A percentile compares a stretch with the other conserved stretches of the same genome.
These are phyloP conservation scores for Acanthopagrus latus DNA, from an alignment of 2,797 vertebrate species.

Conservation along the genomic window DNA sequence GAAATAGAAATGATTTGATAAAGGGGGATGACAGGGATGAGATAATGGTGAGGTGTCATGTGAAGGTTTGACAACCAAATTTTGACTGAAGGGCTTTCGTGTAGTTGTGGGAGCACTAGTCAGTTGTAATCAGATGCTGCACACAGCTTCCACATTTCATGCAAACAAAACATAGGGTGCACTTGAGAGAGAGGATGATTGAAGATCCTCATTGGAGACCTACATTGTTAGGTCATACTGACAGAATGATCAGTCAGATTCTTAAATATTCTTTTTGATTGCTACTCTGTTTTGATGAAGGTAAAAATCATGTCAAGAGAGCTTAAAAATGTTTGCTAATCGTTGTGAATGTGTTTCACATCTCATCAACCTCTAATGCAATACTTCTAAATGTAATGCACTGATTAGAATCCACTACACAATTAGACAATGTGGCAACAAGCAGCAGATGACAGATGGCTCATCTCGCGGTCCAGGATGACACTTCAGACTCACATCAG, in stretches of 20 bases:
- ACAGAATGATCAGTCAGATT: neutral
- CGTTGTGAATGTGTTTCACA: no score
- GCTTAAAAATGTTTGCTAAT: no score
- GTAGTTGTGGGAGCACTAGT: constrained; percentile 3
- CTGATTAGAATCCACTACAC: neutral
- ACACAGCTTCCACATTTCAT: constrained; percentile 25
- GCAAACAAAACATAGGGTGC: neutral
- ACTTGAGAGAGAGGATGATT: neutral
- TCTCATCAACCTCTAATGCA: no score
- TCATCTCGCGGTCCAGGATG: neutral
- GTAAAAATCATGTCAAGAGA: no score
- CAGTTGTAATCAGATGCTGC: constrained; percentile 19
- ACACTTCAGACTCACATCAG: neutral
- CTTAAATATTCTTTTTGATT: no score
- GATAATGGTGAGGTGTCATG: constrained; percentile 36
- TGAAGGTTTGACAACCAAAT: constrained; percentile 26
- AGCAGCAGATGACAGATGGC: neutral
- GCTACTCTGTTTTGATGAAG: no score
- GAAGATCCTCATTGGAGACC: neutral
- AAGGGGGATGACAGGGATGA: constrained; percentile 20
- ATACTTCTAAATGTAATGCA: no score
- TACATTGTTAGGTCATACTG: no score
- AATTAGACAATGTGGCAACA: neutral
- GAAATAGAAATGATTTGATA: constrained; percentile 55
- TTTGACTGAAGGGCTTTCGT: neutral